Conservation (phyloP, 2,113 vertebrate genomes). For the Python bivittatus region DNA sequence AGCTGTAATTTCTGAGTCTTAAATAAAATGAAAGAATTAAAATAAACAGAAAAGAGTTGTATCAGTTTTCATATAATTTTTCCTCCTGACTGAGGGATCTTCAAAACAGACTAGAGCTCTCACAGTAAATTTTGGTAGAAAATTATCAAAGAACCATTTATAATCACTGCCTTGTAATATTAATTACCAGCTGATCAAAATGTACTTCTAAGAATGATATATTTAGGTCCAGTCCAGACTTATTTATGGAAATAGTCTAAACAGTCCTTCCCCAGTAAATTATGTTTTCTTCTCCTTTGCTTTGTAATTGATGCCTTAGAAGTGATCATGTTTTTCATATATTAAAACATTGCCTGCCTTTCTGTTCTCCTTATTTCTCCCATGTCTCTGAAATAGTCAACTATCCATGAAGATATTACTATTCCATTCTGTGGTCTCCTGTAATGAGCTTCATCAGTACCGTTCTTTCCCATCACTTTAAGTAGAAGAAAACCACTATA, state of each 20-base stretch:
- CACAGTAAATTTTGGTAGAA: constrained; percentile 1
- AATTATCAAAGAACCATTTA: neutral
- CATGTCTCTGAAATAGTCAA: neutral
- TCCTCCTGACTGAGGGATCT: neutral
- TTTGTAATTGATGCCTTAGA: neutral
- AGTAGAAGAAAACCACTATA: neutral
- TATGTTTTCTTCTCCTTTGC: neutral
- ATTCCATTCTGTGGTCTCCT: neutral
- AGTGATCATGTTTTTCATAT: neutral
- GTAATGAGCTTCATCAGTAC: neutral
- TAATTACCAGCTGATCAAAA: constrained; percentile 4
- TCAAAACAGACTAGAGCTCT: neutral
- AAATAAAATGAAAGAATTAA: neutral
- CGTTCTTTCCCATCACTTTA: neutral
- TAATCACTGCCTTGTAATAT: neutral
- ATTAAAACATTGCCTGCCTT: neutral
- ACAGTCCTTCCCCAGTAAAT: neutral
- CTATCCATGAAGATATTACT: neutral
- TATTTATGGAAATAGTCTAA: neutral
- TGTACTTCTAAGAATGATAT: neutral
- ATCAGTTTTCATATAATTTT: neutral
- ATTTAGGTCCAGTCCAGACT: neutral
- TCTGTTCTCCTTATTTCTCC: neutral
- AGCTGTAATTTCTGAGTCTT: neutral
- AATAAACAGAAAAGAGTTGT: neutral